Evolutionary conservation across 2,797 vertebrate species (phyloP), one percentile per base, ranked within the genome.

Genomic region (Sciurus vulgaris): DNA sequence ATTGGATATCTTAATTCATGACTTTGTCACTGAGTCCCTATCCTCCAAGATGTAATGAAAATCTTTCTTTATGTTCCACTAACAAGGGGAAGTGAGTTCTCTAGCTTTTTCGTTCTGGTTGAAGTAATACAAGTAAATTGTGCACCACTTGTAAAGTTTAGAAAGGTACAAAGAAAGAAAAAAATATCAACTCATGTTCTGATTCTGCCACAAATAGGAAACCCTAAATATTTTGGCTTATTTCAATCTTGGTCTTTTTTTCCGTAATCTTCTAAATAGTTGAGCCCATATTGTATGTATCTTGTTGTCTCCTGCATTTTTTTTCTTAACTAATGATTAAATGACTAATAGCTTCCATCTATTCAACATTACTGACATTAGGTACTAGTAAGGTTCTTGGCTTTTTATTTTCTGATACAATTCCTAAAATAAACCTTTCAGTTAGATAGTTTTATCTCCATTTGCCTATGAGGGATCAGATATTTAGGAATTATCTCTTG

Each of bases 11-110:
- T 90, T 70, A 77, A 47, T 88, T 89, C 51, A 51, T 88, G 20
- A 20, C 38, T 70, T 93, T 84, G 7, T 6, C 4, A 61, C 38
- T 87, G 81, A 35, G 51, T 85, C 47, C 33, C 54, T 63, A 13
- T 70, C 74, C 92, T 87, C 77, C 65, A 89, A 79, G 28, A 77
- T 59, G 8, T 47, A 82, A 70, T 86, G 49, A 90, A 81, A 95
- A 83, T 12, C 92, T 54, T 38, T 59, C 47, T 13, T 79, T 41
- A 72, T 38, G 17, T 47, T 63, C 15, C 35, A 72, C 20, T 69
- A 2, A 56, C 63, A 65, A 5, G 30, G 26, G 73, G 7, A 76
- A 20, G 61, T 65, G 51, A 7, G 8, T 86, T 85, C 81, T 90
- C 38, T 91, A 20, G 51, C 30, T 89, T 81, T 92, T 93, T 73